A percentile compares a stretch with the other conserved stretches of the same genome.
These are phyloP conservation scores for Pocillopora verrucosa DNA, from an alignment of 64 coral and sea anemone genomes.

Conservation along the genomic window DNA sequence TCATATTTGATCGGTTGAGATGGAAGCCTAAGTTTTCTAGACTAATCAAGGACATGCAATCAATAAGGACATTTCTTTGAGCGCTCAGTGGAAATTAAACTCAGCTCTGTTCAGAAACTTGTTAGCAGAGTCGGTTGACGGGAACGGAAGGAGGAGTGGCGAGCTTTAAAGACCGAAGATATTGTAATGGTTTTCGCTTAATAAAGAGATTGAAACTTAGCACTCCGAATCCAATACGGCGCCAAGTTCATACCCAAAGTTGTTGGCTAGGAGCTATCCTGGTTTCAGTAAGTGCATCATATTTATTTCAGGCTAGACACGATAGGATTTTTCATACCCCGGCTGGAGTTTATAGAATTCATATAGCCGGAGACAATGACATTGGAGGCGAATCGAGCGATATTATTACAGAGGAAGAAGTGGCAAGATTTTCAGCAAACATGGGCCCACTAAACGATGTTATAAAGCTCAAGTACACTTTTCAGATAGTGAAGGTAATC, in stretches of 20 bases:
- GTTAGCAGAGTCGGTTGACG: too few relatives aligned
- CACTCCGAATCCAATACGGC: too few relatives aligned
- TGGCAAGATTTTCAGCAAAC: slow-evolving; percentile 51
- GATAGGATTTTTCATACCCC: slow-evolving; percentile 58
- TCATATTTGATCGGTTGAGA: too few relatives aligned
- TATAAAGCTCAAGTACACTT: slow-evolving; percentile 42
- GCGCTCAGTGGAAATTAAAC: too few relatives aligned
- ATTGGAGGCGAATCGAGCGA: slow-evolving; percentile 76
- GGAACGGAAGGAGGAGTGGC: too few relatives aligned
- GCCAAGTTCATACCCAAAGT: neutral
- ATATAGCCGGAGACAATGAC: slow-evolving; percentile 81
- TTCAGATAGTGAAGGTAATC: slow-evolving; percentile 80
- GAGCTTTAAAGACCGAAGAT: too few relatives aligned
- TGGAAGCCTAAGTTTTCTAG: too few relatives aligned
- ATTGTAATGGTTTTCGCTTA: too few relatives aligned
- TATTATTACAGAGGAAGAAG: slow-evolving; percentile 10
- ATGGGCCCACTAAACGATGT: slow-evolving; percentile 77
- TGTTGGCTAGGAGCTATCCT: neutral
- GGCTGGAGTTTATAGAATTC: slow-evolving; percentile 26
- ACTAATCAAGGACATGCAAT: too few relatives aligned
- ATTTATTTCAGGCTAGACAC: slow-evolving; percentile 49
- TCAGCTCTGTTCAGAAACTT: too few relatives aligned
- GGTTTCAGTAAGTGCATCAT: neutral
- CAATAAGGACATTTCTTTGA: too few relatives aligned
- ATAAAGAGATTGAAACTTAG: too few relatives aligned